phyloP scores from a whole-genome alignment of 2,888 invertebrate species.

The Marronus borbonicus region DNA sequence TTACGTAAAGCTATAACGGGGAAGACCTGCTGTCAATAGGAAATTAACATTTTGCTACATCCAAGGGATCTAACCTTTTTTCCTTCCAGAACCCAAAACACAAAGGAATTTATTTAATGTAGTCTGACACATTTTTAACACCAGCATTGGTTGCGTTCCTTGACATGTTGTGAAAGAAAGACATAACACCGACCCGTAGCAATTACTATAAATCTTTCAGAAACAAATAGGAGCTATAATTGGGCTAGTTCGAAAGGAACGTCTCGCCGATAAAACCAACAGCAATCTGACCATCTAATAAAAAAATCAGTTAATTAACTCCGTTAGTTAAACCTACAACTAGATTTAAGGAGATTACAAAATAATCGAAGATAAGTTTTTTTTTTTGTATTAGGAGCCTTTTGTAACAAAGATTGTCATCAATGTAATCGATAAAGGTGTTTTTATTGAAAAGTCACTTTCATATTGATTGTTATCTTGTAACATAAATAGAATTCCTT shows the following conservation, averaged over 20 bases:
- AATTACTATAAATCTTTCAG: conserved; percentile 48
- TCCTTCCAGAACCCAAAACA: no score
- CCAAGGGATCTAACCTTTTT: no score
- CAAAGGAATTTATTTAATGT: no score
- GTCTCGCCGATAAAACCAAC: conserved; percentile 31
- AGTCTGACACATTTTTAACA: no score
- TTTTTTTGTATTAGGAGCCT: neutral
- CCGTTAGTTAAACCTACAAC: conserved; percentile 44
- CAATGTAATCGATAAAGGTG: neutral
- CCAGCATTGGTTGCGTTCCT: no score
- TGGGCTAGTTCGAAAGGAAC: conserved; percentile 35
- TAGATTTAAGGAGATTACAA: conserved; percentile 4
- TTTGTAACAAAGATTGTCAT: neutral
- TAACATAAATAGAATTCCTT: neutral
- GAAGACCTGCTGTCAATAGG: no score
- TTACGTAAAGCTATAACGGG: no score
- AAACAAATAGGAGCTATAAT: conserved; percentile 48
- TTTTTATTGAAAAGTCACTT: neutral
- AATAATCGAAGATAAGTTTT: neutral
- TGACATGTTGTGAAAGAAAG: no score
- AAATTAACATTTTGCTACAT: no score
- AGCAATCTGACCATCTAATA: conserved; percentile 33
- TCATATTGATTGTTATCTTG: neutral
- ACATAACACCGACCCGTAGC: neutral
- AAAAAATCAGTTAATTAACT: conserved; percentile 49